phyloP scores from a whole-genome alignment of 1,140 invertebrate genomes.

The Bombus fervidus region DNA sequence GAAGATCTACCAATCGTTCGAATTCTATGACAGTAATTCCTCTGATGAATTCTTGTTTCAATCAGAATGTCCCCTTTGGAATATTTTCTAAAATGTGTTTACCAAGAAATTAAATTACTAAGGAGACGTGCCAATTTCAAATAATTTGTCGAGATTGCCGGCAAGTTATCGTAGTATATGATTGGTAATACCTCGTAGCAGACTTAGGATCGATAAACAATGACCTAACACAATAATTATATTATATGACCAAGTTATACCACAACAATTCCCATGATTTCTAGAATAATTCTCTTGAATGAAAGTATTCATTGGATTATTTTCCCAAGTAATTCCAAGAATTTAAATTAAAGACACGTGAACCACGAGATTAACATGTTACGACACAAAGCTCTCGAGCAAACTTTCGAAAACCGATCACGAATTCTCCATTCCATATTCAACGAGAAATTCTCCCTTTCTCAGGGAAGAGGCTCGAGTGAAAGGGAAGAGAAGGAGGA shows the following conservation, averaged over 20 bases:
- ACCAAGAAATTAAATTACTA: too few species aligned
- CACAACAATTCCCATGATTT: too few species aligned
- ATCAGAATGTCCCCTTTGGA: too few species aligned
- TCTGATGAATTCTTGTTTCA: too few species aligned
- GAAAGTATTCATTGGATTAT: not conserved
- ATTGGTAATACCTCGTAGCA: not conserved
- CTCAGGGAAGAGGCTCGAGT: not conserved
- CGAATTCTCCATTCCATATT: not conserved
- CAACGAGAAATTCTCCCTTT: not conserved
- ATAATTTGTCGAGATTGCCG: too few species aligned
- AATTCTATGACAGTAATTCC: too few species aligned
- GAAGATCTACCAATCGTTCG: not conserved
- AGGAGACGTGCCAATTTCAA: too few species aligned
- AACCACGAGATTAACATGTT: not conserved
- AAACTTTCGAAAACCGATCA: not conserved
- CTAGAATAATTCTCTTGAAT: too few species aligned
- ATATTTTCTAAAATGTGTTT: too few species aligned
- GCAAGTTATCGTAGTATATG: too few species aligned
- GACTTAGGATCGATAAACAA: constrained; percentile 38
- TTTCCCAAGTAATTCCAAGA: not conserved
- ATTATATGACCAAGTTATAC: too few species aligned
- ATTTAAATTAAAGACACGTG: not conserved
- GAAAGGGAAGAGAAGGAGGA: constrained; percentile 24
- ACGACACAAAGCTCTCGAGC: not conserved
- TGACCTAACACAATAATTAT: too few species aligned